Evolutionary conservation across 2,113 vertebrate genomes (phyloP).

Genomic region (Forbesichthys agassizii): DNA sequence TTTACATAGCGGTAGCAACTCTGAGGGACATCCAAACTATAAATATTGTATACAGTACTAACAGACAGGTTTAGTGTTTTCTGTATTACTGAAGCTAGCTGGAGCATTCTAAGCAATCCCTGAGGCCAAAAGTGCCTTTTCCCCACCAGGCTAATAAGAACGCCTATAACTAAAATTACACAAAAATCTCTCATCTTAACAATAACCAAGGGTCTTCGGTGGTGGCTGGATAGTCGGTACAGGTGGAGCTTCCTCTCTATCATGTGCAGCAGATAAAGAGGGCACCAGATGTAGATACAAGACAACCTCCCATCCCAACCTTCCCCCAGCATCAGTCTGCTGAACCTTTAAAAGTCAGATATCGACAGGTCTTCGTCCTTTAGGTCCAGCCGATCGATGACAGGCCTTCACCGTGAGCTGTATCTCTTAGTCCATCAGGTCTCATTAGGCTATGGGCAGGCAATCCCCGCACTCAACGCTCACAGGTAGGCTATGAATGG

Average conservation of each 20-base stretch:
- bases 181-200: too few species aligned
- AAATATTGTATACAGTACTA: constrained; percentile 34
- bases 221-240: too few species aligned
- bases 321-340: not conserved
- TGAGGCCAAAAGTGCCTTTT: too few species aligned
- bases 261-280: not conserved
- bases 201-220: too few species aligned
- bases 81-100: too few species aligned
- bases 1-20: constrained; percentile 11
- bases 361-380: not conserved
- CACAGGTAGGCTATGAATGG: constrained; percentile 2
- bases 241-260: too few species aligned
- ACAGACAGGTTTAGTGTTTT: too few species aligned
- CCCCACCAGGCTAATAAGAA: too few species aligned
- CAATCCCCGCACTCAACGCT: constrained; percentile 16
- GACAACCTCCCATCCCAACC: not conserved
- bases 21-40: constrained; percentile 22
- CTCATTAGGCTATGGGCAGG: constrained; percentile 17
- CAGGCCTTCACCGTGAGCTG: not conserved
- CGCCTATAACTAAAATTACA: too few species aligned
- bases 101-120: too few species aligned
- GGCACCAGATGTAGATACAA: not conserved
- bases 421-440: constrained; percentile 9
- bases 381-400: not conserved
- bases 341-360: not conserved